Percentiles rank a stretch among this genome's conserved stretches.
These are phyloP conservation scores for Panagrolaimus sp. DNA, from an alignment of 1,140 invertebrate genomes.

Conservation along the genomic window DNA sequence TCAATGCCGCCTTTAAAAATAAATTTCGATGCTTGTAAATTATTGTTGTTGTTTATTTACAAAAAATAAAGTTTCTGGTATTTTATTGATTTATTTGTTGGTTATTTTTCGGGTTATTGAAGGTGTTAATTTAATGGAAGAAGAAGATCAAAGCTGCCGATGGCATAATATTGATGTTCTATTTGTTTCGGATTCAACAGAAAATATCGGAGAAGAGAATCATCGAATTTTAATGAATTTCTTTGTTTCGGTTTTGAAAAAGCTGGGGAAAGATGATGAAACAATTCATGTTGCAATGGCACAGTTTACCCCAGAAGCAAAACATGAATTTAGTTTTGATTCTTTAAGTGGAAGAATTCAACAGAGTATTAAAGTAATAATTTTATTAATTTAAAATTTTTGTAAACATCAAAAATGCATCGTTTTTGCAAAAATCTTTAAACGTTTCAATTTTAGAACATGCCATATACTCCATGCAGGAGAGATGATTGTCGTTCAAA, in stretches of 20 bases:
- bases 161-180: conserved; percentile 5
- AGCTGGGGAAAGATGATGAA: not conserved
- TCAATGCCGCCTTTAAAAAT: not conserved
- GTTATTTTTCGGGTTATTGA: not conserved
- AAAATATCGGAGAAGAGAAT: not conserved
- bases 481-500: conserved; percentile 7
- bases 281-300: conserved; percentile 8
- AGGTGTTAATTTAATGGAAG: not conserved
- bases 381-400: conserved; percentile 16
- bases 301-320: conserved; percentile 31
- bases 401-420: too few species aligned
- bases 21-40: too few species aligned
- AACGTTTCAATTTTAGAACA: too few species aligned
- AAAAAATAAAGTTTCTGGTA: not conserved
- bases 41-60: too few species aligned
- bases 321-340: conserved; percentile 37
- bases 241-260: not conserved
- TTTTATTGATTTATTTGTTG: conserved; percentile 1
- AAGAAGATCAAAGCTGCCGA: not conserved
- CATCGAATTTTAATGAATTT: conserved; percentile 6
- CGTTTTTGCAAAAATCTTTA: too few species aligned
- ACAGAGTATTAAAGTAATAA: conserved; percentile 5
- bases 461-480: conserved; percentile 24
- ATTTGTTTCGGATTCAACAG: not conserved
- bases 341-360: conserved; percentile 19